A percentile compares a stretch with the other conserved stretches of the same genome.
Evolutionary conservation across 2,797 vertebrate genomes (phyloP).

Genomic region (Lemur catta): DNA sequence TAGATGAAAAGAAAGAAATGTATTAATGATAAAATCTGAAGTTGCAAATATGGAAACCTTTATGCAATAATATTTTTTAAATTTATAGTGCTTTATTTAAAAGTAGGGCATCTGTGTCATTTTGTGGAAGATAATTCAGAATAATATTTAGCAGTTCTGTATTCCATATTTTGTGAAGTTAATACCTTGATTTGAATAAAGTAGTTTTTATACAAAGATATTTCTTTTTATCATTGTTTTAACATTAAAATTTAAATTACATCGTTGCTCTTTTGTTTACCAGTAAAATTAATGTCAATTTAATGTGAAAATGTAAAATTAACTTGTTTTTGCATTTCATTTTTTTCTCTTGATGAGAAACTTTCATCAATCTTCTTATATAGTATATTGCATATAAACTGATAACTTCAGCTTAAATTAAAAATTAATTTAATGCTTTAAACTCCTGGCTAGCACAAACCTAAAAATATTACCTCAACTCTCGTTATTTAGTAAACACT

Average conservation of each 20-base stretch:
- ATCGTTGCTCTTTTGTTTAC: not conserved
- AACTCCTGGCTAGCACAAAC: not conserved
- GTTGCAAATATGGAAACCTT: not conserved
- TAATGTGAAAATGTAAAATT: not conserved
- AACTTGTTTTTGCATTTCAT: not conserved
- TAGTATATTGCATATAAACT: not conserved
- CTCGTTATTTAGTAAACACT: not conserved
- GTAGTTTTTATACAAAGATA: not conserved
- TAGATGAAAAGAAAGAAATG: not conserved
- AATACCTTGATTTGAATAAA: not conserved
- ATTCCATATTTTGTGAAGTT: constrained; percentile 7
- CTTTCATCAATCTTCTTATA: not conserved
- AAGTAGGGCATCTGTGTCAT: not conserved
- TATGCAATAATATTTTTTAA: not conserved
- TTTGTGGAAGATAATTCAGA: not conserved
- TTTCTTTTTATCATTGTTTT: constrained; percentile 11
- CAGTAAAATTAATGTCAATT: not conserved
- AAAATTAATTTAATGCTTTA: constrained; percentile 7
- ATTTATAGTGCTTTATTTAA: not conserved
- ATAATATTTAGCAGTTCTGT: not conserved
- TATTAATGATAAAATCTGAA: not conserved
- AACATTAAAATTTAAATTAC: not conserved
- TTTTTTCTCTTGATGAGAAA: not conserved
- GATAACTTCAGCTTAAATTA: not conserved
- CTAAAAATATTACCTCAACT: not conserved